These are phyloP conservation scores for Pollicipes pollicipes DNA, from an alignment of 1,140 invertebrate genomes.

Conservation along the genomic window DNA sequence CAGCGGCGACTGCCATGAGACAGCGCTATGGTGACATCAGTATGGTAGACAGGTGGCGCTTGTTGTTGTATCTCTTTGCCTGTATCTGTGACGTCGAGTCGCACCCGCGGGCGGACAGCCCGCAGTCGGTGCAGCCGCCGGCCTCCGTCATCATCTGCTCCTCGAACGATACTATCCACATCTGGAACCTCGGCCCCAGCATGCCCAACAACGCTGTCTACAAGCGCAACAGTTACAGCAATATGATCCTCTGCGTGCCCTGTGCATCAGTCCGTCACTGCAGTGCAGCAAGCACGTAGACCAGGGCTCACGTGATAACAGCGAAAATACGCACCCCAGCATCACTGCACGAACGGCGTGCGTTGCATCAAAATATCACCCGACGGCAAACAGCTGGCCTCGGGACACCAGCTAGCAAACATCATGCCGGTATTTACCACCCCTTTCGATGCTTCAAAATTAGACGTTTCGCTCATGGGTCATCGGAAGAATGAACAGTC, in stretches of 20 bases:
- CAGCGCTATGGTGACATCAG: no score
- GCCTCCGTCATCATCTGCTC: constrained; percentile 57
- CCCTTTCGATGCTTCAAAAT: no score
- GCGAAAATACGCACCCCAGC: constrained; percentile 26
- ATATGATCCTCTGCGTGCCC: constrained; percentile 72
- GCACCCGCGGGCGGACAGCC: constrained; percentile 16
- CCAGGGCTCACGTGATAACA: constrained; percentile 27
- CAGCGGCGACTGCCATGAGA: no score
- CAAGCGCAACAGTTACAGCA: constrained; percentile 70
- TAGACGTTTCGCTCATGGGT: no score
- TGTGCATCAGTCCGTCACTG: constrained; percentile 73
- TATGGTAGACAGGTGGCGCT: constrained; percentile 83
- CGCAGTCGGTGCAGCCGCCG: constrained; percentile 40
- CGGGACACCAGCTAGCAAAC: constrained; percentile 68
- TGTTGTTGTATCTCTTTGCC: constrained; percentile 83
- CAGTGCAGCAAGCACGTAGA: constrained; percentile 73
- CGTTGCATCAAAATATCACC: constrained; percentile 72
- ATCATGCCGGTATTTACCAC: no score
- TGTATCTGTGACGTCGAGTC: constrained; percentile 91
- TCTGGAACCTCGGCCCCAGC: constrained; percentile 60
- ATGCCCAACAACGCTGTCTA: constrained; percentile 35
- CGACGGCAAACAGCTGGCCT: constrained; percentile 73
- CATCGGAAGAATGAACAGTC: no score
- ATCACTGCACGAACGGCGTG: constrained; percentile 65
- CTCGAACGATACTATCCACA: constrained; percentile 72